Percentiles rank a stretch among this genome's conserved stretches.
Conservation (phyloP, 2,888 invertebrate genomes). For the Lasioglossum calceatum region DNA sequence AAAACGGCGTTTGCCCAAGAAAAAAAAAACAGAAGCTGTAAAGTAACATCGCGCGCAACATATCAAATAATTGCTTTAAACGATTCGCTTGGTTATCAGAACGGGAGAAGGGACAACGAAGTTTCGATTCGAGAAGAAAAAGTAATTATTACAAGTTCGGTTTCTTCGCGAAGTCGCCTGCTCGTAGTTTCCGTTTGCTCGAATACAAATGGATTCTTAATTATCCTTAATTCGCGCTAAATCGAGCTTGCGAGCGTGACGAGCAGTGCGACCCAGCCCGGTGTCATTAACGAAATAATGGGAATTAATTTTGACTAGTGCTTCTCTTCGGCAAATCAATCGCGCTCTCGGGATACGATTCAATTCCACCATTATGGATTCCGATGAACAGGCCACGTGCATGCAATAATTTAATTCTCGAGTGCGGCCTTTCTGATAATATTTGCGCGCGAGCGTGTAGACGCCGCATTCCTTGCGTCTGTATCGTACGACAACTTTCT, state of each 20-base stretch:
- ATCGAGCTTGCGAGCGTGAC: conserved; percentile 71
- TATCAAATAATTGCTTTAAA: neutral
- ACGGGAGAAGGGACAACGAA: neutral
- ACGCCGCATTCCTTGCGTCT: conserved; percentile 48
- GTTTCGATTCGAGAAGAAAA: conserved; percentile 30
- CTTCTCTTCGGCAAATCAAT: conserved; percentile 75
- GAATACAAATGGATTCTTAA: conserved; percentile 72
- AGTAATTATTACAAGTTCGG: conserved; percentile 50
- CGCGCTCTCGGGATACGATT: conserved; percentile 73
- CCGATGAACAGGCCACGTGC: conserved; percentile 69
- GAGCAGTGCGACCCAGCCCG: conserved; percentile 64
- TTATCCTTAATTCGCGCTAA: conserved; percentile 74
- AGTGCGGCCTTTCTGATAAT: conserved; percentile 67
- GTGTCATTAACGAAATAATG: conserved; percentile 76
- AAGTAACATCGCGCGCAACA: neutral
- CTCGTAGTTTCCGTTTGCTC: conserved; percentile 51
- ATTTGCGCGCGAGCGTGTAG: conserved; percentile 49
- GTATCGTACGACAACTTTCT: conserved; percentile 42
- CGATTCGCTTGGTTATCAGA: neutral
- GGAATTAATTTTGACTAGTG: conserved; percentile 77
- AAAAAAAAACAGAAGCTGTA: neutral
- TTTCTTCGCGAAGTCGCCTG: conserved; percentile 26
- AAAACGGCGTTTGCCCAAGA: neutral
- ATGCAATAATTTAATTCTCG: conserved; percentile 73
- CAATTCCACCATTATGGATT: conserved; percentile 75